These are phyloP conservation scores for Ictidomys tridecemlineatus DNA, from an alignment of 2,113 vertebrate genomes.

Conservation along the genomic window DNA sequence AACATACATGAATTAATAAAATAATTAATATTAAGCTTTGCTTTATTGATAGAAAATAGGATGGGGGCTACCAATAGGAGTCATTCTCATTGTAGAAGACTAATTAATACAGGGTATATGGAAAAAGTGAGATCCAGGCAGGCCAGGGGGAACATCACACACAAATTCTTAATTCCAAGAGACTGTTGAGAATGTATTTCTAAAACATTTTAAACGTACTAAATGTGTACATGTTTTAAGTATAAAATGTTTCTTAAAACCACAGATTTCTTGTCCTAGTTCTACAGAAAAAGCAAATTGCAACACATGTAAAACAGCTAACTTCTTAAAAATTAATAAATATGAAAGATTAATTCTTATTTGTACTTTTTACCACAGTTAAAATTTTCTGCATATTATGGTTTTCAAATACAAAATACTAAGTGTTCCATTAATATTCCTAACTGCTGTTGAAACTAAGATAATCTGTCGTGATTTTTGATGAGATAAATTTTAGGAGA, in stretches of 20 bases:
- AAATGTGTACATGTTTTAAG: not conserved
- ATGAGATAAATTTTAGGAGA: not conserved
- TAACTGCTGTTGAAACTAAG: conserved; percentile 48
- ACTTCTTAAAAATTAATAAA: not conserved
- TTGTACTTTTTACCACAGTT: not conserved
- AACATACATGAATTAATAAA: not conserved
- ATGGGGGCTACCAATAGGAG: fast-evolving
- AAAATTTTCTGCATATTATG: not conserved
- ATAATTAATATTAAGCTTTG: not conserved
- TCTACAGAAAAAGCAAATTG: not conserved
- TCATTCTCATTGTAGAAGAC: not conserved
- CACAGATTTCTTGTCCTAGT: not conserved
- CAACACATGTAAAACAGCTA: not conserved
- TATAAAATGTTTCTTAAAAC: not conserved
- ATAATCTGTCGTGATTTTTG: not conserved
- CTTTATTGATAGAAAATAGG: not conserved
- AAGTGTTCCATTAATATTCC: conserved; percentile 21
- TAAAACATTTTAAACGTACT: not conserved
- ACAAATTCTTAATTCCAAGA: not conserved
- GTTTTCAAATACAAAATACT: conserved; percentile 40
- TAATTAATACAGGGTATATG: too few relatives aligned
- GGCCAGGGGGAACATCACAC: not conserved
- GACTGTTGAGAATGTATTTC: not conserved
- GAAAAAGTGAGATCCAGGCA: not conserved
- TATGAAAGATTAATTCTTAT: conserved; percentile 31